These are phyloP conservation scores for Gnathonemus echidnorhynchus DNA, from an alignment of 2,113 vertebrate species.

Conservation along the genomic window DNA sequence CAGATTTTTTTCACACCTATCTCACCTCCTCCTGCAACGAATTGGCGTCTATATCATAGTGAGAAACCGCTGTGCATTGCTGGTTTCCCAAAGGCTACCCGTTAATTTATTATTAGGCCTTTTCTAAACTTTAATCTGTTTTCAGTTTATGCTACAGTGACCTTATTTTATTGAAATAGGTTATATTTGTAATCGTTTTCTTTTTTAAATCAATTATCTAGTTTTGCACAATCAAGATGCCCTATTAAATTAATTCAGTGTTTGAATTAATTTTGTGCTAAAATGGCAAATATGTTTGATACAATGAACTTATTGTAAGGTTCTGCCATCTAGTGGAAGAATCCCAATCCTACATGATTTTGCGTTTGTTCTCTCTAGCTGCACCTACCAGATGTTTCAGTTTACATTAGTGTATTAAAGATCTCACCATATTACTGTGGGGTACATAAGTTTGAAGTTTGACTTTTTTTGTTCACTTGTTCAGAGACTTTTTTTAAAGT, in stretches of 20 bases:
- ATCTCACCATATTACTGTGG: background rate
- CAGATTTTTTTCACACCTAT: background rate
- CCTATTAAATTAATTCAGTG: background rate
- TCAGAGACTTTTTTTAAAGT: background rate
- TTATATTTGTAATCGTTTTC: background rate
- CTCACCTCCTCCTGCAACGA: background rate
- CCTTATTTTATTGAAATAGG: background rate
- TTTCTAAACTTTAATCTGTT: background rate
- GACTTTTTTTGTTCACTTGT: too few species aligned
- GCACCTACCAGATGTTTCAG: background rate
- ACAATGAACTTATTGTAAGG: background rate
- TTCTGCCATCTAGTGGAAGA: background rate
- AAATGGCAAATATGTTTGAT: background rate
- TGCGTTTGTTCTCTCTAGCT: background rate
- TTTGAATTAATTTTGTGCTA: background rate
- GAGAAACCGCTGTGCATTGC: background rate
- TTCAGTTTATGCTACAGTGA: background rate
- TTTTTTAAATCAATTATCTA: background rate
- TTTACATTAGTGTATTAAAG: background rate
- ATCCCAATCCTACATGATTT: background rate
- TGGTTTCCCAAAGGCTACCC: background rate
- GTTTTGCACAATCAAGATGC: background rate
- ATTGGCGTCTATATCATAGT: background rate
- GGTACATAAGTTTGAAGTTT: background rate
- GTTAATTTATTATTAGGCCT: background rate